Conservation (phyloP, 2,888 invertebrate species). For the Nephrotoma guestfalica region DNA sequence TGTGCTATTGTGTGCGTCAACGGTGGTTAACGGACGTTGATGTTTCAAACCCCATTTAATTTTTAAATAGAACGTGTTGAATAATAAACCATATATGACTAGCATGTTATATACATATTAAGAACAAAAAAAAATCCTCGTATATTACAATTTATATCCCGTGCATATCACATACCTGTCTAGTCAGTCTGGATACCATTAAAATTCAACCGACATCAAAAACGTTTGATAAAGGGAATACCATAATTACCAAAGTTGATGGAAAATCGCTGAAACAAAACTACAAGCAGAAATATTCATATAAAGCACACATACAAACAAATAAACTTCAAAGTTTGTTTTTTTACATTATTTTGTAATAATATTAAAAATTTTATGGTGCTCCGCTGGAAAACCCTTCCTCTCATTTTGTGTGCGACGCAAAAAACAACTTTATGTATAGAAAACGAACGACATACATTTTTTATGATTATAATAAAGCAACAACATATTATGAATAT, state of each 20-base stretch:
- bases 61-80: no score
- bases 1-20: no score
- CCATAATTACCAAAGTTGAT: background rate
- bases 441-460: background rate
- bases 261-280: background rate
- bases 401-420: background rate
- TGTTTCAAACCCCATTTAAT: no score
- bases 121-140: background rate
- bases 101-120: background rate
- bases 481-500: background rate
- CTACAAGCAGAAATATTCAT: background rate
- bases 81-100: no score
- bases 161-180: background rate
- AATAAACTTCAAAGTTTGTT: background rate
- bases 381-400: background rate
- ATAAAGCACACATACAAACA: background rate
- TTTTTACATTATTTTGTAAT: background rate
- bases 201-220: background rate
- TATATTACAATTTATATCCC: background rate
- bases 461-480: background rate
- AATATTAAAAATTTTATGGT: no score
- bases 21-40: no score
- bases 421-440: background rate
- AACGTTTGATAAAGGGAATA: background rate
- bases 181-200: background rate